A percentile compares a stretch with the other conserved stretches of the same genome.
Evolutionary conservation across 2,888 invertebrate species (phyloP).

Genomic region (Agrochola litura): DNA sequence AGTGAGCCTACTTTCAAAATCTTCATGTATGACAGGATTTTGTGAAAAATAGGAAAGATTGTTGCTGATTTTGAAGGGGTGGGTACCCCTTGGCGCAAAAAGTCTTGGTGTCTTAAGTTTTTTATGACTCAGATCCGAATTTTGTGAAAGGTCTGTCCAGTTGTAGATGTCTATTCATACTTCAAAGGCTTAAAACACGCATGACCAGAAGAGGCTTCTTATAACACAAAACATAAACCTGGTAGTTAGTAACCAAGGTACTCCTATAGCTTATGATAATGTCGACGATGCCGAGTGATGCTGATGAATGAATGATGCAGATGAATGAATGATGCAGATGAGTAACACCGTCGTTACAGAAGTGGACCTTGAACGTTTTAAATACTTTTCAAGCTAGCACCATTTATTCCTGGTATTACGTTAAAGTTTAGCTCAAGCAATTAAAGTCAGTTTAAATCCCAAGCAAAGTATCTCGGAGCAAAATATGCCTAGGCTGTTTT

Average conservation of each 20-base stretch:
- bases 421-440: not conserved
- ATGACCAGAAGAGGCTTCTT: not conserved
- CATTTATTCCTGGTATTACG: not conserved
- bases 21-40: not conserved
- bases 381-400: not conserved
- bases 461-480: not conserved
- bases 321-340: not conserved
- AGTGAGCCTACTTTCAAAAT: slow-evolving; percentile 29
- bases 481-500: not conserved
- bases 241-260: not conserved
- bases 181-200: not conserved
- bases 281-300: not conserved
- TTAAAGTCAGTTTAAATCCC: not conserved
- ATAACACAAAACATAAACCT: not conserved
- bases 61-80: not conserved
- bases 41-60: not conserved
- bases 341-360: not conserved
- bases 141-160: not conserved
- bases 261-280: not conserved
- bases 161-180: not conserved
- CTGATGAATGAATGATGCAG: not conserved
- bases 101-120: not conserved
- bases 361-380: not conserved
- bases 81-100: not conserved
- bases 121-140: not conserved